phyloP scores from a whole-genome alignment of 2,113 vertebrate genomes.

The Leucopsar rothschildi region DNA sequence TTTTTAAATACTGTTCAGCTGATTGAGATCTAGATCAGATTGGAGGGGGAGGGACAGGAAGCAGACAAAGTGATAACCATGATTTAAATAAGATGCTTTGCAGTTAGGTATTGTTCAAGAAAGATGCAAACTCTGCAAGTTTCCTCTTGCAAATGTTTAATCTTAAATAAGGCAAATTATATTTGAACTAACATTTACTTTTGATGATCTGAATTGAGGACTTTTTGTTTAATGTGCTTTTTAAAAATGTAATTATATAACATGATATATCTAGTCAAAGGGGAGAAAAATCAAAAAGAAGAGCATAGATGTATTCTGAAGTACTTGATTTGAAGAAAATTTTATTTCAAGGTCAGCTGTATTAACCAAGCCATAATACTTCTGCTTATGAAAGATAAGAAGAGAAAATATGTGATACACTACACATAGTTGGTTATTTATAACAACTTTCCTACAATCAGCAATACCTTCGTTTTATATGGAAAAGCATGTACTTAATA shows the following conservation, averaged over 20 bases:
- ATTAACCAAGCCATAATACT: not conserved
- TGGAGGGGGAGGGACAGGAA: not conserved
- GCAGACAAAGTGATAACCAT: not conserved
- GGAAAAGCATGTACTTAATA: not conserved
- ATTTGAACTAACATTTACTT: not conserved
- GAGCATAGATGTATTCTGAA: not conserved
- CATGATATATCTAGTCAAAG: not conserved
- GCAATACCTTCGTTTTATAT: not conserved
- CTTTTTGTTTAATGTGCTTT: not conserved
- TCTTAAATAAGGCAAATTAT: not conserved
- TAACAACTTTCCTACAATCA: not conserved
- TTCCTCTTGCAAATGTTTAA: not conserved
- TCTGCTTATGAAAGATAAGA: not conserved
- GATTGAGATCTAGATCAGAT: not conserved
- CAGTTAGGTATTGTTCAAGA: not conserved
- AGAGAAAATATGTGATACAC: not conserved
- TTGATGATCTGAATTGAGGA: not conserved
- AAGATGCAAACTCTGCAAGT: not conserved
- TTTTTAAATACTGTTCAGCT: not conserved
- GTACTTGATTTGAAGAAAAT: slow-evolving; percentile 5
- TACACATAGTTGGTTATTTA: not conserved
- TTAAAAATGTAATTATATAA: not conserved
- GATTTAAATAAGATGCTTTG: not conserved
- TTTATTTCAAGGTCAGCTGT: slow-evolving; percentile 18
- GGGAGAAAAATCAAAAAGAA: not conserved